Conservation (phyloP, 2,113 vertebrate species). For the Barbus barbus region DNA sequence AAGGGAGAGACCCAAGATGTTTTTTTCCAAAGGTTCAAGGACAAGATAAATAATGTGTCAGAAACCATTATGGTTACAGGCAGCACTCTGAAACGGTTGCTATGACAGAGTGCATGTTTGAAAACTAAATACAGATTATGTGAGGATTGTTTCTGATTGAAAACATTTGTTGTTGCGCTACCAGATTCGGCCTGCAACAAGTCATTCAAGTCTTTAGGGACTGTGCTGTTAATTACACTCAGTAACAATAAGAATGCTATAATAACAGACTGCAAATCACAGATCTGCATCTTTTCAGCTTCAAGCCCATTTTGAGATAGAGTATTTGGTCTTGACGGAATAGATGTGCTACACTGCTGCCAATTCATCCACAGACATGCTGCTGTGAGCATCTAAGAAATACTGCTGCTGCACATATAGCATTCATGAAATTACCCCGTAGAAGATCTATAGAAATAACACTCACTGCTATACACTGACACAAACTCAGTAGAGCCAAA, state of each 20-base stretch:
- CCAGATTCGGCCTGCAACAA: constrained; percentile 9
- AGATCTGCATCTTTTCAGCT: background rate
- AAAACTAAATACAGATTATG: background rate
- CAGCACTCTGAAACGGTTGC: background rate
- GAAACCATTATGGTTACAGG: background rate
- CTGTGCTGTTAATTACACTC: background rate
- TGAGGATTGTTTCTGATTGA: background rate
- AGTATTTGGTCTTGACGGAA: background rate
- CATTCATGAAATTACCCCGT: too few relatives aligned
- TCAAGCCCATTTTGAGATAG: background rate
- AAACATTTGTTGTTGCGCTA: constrained; percentile 2
- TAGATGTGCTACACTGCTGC: background rate
- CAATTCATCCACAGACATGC: too few relatives aligned
- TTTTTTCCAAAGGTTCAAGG: background rate
- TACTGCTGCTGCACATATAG: too few relatives aligned
- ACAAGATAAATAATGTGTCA: constrained; percentile 15
- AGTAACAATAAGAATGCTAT: background rate
- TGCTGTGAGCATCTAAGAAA: too few relatives aligned
- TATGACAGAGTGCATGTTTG: background rate
- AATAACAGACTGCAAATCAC: background rate
- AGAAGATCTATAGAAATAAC: too few relatives aligned
- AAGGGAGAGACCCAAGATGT: background rate
- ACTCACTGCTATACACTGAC: too few relatives aligned
- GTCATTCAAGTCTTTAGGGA: background rate
- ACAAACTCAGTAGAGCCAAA: too few relatives aligned